Percentiles rank a stretch among this genome's conserved stretches.
These are phyloP conservation scores for Trinorchestia longiramus DNA, from an alignment of 1,140 invertebrate genomes.

Conservation along the genomic window DNA sequence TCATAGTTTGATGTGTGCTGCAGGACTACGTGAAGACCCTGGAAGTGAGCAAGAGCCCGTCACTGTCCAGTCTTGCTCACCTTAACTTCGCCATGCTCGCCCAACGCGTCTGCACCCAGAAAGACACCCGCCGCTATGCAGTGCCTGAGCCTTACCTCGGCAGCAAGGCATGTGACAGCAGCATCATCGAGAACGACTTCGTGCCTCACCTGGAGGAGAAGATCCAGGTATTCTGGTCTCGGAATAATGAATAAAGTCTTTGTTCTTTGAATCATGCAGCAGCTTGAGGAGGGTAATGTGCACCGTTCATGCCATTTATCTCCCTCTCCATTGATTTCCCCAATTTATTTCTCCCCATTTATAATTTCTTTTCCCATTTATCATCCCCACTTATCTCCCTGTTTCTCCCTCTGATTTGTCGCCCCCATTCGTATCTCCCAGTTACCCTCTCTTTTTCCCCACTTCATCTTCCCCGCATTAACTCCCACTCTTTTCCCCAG, in stretches of 20 bases:
- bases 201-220: neutral
- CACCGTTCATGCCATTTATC: too few species aligned
- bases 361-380: too few species aligned
- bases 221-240: conserved; percentile 6
- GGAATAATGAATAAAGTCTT: too few species aligned
- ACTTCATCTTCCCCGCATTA: too few species aligned
- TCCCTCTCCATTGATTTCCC: neutral
- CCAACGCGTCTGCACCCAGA: neutral
- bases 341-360: neutral
- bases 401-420: too few species aligned
- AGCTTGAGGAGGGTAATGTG: too few species aligned
- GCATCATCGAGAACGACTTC: neutral
- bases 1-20: neutral
- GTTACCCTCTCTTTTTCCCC: too few species aligned
- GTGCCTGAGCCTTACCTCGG: neutral
- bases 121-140: neutral
- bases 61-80: neutral
- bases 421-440: too few species aligned
- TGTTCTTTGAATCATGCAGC: too few species aligned
- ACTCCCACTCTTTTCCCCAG: neutral
- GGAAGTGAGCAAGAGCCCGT: neutral
- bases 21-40: conserved; percentile 44
- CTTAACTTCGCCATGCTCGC: conserved; percentile 43
- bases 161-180: conserved; percentile 4
- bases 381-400: too few species aligned